These are phyloP conservation scores for Dryobates pubescens DNA, from an alignment of 2,797 vertebrate species.

Conservation along the genomic window DNA sequence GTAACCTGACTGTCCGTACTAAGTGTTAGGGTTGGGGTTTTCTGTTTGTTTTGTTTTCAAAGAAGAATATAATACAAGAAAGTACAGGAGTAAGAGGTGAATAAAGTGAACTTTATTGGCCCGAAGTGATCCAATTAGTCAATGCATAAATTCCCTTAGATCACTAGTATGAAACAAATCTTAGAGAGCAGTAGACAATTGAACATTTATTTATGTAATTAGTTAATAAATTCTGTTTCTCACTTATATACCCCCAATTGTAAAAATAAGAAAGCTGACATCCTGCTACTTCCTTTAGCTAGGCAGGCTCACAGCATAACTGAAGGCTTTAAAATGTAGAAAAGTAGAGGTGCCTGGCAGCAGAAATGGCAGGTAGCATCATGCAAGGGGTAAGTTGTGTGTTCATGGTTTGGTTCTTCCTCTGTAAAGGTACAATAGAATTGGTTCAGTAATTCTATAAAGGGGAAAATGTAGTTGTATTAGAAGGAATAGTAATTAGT, in stretches of 20 bases:
- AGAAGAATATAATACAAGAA: neutral
- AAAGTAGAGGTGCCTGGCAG: neutral
- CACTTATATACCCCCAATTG: neutral
- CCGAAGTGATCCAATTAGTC: neutral
- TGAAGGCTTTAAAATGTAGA: neutral
- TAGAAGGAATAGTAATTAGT: neutral
- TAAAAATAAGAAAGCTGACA: neutral
- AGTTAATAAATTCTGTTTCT: neutral
- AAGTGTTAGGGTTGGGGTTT: neutral
- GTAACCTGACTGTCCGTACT: neutral
- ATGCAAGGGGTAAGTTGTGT: neutral
- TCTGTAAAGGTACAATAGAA: neutral
- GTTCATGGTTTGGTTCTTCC: neutral
- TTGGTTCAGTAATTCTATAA: neutral
- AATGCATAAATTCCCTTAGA: neutral
- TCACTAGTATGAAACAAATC: neutral
- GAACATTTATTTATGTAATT: neutral
- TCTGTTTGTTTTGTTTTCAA: neutral
- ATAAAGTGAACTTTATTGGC: neutral
- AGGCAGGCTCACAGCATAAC: neutral
- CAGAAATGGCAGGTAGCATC: neutral
- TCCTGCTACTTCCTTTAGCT: neutral
- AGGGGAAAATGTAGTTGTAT: neutral
- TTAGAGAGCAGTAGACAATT: neutral
- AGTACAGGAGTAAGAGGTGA: neutral